These are phyloP conservation scores for Eurypyga helias DNA, from an alignment of 2,113 vertebrate genomes.

Conservation along the genomic window DNA sequence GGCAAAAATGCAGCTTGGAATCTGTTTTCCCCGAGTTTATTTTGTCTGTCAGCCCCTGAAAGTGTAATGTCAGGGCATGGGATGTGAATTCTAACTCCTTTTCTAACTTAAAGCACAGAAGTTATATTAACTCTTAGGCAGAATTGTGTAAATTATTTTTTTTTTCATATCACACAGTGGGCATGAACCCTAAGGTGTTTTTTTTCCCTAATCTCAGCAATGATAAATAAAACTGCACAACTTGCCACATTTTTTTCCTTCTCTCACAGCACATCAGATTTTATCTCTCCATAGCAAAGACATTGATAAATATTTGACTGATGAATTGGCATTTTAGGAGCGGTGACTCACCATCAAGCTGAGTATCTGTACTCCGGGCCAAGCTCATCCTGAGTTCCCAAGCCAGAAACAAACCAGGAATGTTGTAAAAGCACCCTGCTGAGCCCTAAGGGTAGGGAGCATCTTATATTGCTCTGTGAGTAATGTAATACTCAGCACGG, in stretches of 20 bases:
- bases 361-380: conserved; percentile 7
- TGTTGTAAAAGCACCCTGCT: conserved; percentile 60
- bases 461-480: conserved; percentile 47
- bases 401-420: conserved; percentile 59
- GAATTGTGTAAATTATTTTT: neutral
- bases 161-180: neutral
- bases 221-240: neutral
- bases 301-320: conserved; percentile 18
- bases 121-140: neutral
- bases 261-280: neutral
- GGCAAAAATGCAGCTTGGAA: neutral
- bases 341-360: conserved; percentile 18
- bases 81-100: neutral
- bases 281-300: neutral
- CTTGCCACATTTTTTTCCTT: neutral
- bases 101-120: neutral
- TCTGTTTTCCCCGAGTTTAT: neutral
- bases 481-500: conserved; percentile 51
- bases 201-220: neutral
- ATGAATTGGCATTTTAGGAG: conserved; percentile 20
- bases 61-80: neutral
- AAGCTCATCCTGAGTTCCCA: conserved; percentile 62
- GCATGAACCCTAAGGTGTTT: neutral
- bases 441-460: conserved; percentile 67
- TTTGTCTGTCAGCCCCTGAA: neutral